Base-by-base conservation (phyloP, 2,113 vertebrate genomes). In the Phoenicopterus ruber region DNA sequence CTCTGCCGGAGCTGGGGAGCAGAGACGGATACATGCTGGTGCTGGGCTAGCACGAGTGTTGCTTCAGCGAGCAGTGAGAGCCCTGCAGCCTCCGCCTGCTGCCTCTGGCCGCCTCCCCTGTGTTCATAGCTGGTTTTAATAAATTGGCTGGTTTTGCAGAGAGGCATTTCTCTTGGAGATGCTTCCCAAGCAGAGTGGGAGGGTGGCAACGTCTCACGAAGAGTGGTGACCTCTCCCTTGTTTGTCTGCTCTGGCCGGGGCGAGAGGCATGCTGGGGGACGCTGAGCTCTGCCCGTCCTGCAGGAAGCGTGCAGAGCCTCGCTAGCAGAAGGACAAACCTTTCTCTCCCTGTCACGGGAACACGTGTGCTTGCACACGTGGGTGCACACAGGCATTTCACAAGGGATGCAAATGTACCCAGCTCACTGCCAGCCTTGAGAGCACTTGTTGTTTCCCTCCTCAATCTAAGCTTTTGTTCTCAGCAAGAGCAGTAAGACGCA, bases 101-200 rank as follows among this genome's bases (percentile, higher is more conserved):
- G 19, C 86, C 90, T 54, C 82, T 19, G 73, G 84, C 82, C 3
- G 34, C 83, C 86, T 71, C 84, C 76, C 26, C 82, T 32, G 61
- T 6, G 49, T 14, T 95, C 81, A 10, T 16, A 79, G 72, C 95
- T 84, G 93, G 26, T 89, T 96, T 88, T 72, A 97, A 96, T 96
- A 93, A 94, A 94, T 44, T 71, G 50, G 83, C 92, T 93, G 90
- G 36, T 40, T 82, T 70, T 91, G 93, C 70, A 90, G 74, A 93
- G 90, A 96, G 69, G 76, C 84, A 84, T 95, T 94, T 94, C 62
- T 57, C 86, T 58, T 11, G 74, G 78, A 96, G 81, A 82, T 61
- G 61, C 86, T 95, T 94, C 93, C 86, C 40, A 15, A 86, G 78
- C 69, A 25, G 89, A 74, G 76, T 65, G 80, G 87, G 93, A 94